Evolutionary conservation across 2,113 vertebrate species (phyloP).

Genomic region (Caretta caretta): DNA sequence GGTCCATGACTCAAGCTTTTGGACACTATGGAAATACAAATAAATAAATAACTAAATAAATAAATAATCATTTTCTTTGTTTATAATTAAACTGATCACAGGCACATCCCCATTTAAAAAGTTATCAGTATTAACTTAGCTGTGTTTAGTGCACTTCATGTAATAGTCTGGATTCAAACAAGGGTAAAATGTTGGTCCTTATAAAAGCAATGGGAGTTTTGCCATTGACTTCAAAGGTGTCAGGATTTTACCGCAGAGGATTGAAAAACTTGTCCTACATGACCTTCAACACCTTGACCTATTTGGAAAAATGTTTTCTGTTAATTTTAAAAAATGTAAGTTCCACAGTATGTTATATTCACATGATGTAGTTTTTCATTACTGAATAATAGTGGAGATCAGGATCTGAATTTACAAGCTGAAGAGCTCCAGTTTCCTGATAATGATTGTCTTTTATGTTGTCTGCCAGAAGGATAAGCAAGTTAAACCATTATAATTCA

Average conservation of each 20-base stretch:
- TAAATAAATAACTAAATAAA: neutral
- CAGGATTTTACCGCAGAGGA: neutral
- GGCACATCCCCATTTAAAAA: neutral
- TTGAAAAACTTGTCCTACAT: neutral
- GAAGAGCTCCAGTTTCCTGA: neutral
- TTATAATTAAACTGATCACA: neutral
- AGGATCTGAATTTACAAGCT: neutral
- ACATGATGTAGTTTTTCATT: neutral
- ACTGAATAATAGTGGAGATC: neutral
- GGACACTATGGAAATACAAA: neutral
- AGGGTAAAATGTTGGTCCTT: neutral
- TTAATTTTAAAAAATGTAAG: neutral
- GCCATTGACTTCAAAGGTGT: neutral
- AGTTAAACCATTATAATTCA: neutral
- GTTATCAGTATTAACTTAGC: neutral
- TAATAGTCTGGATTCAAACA: neutral
- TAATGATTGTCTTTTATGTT: neutral
- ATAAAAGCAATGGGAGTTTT: neutral
- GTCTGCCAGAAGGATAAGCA: neutral
- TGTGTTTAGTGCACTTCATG: neutral
- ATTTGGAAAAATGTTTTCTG: neutral
- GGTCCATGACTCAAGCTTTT: neutral
- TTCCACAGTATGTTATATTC: neutral
- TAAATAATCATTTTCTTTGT: neutral
- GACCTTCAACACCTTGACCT: neutral